Evolutionary conservation across 2,797 vertebrate genomes (phyloP), one percentile per base, ranked within the genome.

Genomic region (Sylvilagus floridanus): DNA sequence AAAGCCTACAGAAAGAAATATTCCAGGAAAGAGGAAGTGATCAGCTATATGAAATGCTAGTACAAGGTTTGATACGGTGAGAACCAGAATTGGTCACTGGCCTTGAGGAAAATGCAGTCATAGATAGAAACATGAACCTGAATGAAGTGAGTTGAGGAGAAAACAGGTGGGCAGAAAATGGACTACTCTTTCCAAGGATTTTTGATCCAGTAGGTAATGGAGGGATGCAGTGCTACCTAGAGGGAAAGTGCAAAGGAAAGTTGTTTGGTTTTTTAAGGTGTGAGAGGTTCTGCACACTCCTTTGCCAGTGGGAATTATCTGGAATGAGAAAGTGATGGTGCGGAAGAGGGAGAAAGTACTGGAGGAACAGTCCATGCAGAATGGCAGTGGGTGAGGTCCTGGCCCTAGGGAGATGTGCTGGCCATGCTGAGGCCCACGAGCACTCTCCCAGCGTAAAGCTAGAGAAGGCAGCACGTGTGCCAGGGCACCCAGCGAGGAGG

Each of bases 211-310:
- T 84, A 78, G 24, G 28, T 69, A 84, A 54, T 79, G 30, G 60
- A 17, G 42, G n/a, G 32, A 69, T 88, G 30, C 10, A 62, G 1
- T 52, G 52, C n/a, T 73, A 79, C 50, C 65, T 54, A 68, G 66
- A 68, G 35, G 47, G 54, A 71, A 26, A 73, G 8, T 73, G 52
- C 14, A 52, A 24, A 9, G 35, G 50, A 77, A 63, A n/a, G 10
- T 90, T 76, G 13, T 77, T 82, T 75, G 85, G 22, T 62, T 71
- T 88, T 68, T 87, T 82, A n/a, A 71, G 26, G 71, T 92, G 54
- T 68, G 8, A 85, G 62, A 47, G 30, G 73, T 86, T 73, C 81
- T 32, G 8, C 32, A 62, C 69, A 65, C 42, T 88, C 14, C 63
- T 66, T 50, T 78, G n/a, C 37, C 66, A 50, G 4, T 84, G 73